phyloP scores from a whole-genome alignment of 2,888 invertebrate species.

The Chorisops tibialis region DNA sequence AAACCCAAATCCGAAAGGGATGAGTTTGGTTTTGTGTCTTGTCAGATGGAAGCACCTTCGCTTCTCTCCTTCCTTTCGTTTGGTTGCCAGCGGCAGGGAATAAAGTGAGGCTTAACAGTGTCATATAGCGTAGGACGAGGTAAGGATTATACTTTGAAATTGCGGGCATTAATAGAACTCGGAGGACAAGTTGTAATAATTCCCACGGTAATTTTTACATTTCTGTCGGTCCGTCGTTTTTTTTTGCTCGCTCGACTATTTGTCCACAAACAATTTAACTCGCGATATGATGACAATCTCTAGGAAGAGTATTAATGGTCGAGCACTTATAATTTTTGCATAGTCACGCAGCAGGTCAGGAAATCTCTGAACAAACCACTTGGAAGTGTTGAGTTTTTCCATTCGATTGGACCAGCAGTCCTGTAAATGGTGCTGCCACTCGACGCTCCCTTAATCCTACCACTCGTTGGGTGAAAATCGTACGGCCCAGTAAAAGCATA shows the following conservation, averaged over 20 bases:
- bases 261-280: slow-evolving; percentile 15
- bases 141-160: too few species aligned
- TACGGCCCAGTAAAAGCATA: background rate
- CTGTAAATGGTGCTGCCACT: slow-evolving; percentile 3
- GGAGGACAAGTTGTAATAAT: slow-evolving; percentile 10
- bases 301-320: slow-evolving; percentile 1
- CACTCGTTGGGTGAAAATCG: background rate
- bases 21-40: background rate
- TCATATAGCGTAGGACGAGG: too few species aligned
- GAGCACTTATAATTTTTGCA: slow-evolving; percentile 28
- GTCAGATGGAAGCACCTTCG: too few species aligned
- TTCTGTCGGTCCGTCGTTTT: background rate
- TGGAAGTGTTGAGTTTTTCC: slow-evolving; percentile 27
- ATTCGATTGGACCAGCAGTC: slow-evolving; percentile 15
- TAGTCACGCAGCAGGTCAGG: slow-evolving; percentile 28
- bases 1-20: background rate
- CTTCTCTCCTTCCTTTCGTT: too few species aligned
- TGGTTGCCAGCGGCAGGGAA: too few species aligned
- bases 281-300: background rate
- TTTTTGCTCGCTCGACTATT: background rate
- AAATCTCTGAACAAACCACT: slow-evolving; percentile 12
- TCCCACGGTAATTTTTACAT: slow-evolving; percentile 18
- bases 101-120: too few species aligned
- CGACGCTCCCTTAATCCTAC: background rate
- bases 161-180: background rate